Base-by-base conservation (phyloP, 2,888 invertebrate genomes). In the Eupithecia pulchellata region DNA sequence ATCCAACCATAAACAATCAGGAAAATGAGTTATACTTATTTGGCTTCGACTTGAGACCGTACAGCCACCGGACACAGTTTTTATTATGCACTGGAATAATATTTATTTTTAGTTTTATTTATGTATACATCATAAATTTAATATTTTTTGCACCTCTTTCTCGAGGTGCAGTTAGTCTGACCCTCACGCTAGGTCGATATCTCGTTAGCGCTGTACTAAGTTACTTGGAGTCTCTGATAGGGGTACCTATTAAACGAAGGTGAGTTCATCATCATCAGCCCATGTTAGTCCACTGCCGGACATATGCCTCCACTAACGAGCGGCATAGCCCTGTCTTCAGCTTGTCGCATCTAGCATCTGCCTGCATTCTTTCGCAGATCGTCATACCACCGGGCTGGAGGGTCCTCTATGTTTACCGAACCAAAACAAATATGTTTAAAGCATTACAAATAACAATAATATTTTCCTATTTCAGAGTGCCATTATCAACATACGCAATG, bases 401-500 rank as follows among this genome's bases (percentile, higher is more conserved):
- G n/a, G n/a, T n/a, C n/a, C n/a, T n/a, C n/a, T n/a, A n/a, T n/a
- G n/a, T n/a, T n/a, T n/a, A n/a, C n/a, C n/a, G n/a, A n/a, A n/a
- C n/a, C n/a, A n/a, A n/a, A n/a, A n/a, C n/a, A n/a, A n/a, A n/a
- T n/a, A n/a, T n/a, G n/a, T n/a, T n/a, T n/a, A 8, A 30, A 30
- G 8, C 8, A 30, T 30, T 30, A 55, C 13, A 55, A 1, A 8
- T 20, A 14, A 55, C 13, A 30, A 17, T 2, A 4, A n/a, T 55
- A 25, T 60, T 63, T 60, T 71, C 69, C 30, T 68, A 68, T 95
- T 95, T 76, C 93, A 98, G 98, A 89, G 98, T 99, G 77, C 98
- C 99, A 6, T 82, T 98, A 79, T 95, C 92, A 81, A 97, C 96
- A 0, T 99, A 99, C 88, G 93, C 96, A 63, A 85, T 98, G 58